phyloP scores from a whole-genome alignment of 2,888 invertebrate species.

The Dorcus parallelipipedus region DNA sequence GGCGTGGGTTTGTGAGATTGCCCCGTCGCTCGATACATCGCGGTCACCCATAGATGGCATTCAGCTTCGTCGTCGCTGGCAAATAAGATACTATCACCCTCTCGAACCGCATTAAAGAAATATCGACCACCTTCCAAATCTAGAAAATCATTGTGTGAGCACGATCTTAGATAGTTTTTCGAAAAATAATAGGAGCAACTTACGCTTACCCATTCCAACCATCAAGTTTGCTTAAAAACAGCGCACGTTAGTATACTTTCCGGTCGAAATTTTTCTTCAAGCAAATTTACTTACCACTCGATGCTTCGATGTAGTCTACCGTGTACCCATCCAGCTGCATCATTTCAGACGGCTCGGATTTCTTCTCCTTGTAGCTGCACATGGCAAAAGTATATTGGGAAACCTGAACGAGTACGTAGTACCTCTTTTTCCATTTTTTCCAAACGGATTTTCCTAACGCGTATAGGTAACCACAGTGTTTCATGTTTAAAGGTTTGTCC shows the following conservation, averaged over 20 bases:
- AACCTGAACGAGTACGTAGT: constrained; percentile 97
- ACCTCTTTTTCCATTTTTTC: constrained; percentile 99
- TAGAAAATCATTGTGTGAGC: constrained; percentile 43
- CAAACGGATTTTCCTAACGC: constrained; percentile 96
- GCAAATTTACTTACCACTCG: constrained; percentile 69
- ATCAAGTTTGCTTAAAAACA: constrained; percentile 75
- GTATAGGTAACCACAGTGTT: constrained; percentile 91
- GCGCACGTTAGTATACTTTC: neutral
- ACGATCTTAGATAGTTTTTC: constrained; percentile 5
- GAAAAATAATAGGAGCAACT: constrained; percentile 31
- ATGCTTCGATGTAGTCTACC: constrained; percentile 97
- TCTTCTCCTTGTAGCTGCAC: constrained; percentile 99
- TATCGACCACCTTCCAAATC: constrained; percentile 90
- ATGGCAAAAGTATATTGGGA: constrained; percentile 99
- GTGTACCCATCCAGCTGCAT: constrained; percentile 99
- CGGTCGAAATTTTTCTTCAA: neutral
- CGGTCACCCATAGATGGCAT: constrained; percentile 98
- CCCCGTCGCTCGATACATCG: constrained; percentile 98
- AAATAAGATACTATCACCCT: constrained; percentile 95
- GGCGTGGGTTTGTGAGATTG: constrained; percentile 99
- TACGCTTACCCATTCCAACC: constrained; percentile 82
- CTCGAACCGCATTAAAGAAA: constrained; percentile 98
- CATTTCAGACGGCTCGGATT: constrained; percentile 99
- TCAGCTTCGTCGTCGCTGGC: constrained; percentile 98
- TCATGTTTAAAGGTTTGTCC: constrained; percentile 99